A percentile compares a stretch with the other conserved stretches of the same genome.
These are phyloP conservation scores for Rhyacophila brunnea DNA, from an alignment of 1,140 invertebrate genomes.

Conservation along the genomic window DNA sequence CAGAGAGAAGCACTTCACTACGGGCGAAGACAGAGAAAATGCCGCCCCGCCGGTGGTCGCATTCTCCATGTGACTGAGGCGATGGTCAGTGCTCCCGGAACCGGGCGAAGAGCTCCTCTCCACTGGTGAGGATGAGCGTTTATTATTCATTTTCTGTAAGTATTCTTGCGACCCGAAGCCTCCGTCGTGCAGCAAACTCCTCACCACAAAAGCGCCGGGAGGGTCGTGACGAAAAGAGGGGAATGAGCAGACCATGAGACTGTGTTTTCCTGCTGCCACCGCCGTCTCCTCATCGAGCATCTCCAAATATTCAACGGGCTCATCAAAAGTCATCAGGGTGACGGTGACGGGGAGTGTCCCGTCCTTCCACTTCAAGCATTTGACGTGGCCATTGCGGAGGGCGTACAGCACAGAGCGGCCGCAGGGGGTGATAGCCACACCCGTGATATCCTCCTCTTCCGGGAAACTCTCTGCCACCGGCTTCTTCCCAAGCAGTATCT, in stretches of 20 bases:
- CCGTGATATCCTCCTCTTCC: constrained; percentile 6
- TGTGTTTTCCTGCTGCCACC: constrained; percentile 15
- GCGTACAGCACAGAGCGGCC: constrained; percentile 22
- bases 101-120: neutral
- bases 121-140: neutral
- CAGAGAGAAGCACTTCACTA: constrained; percentile 27
- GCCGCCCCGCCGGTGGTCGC: no score
- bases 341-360: constrained; percentile 13
- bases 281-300: constrained; percentile 13
- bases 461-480: constrained; percentile 14
- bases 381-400: constrained; percentile 21
- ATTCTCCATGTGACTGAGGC: neutral
- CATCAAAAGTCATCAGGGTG: constrained; percentile 17
- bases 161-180: constrained; percentile 30
- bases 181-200: constrained; percentile 8
- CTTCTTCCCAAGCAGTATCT: constrained; percentile 28
- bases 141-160: constrained; percentile 14
- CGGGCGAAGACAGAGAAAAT: neutral
- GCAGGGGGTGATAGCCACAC: constrained; percentile 18
- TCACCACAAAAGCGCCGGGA: constrained; percentile 13
- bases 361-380: constrained; percentile 12
- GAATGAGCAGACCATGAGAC: constrained; percentile 21
- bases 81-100: neutral
- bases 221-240: neutral
- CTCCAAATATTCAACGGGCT: constrained; percentile 25